phyloP scores from a whole-genome alignment of 2,888 invertebrate genomes.

The Lacanobia oleracea region DNA sequence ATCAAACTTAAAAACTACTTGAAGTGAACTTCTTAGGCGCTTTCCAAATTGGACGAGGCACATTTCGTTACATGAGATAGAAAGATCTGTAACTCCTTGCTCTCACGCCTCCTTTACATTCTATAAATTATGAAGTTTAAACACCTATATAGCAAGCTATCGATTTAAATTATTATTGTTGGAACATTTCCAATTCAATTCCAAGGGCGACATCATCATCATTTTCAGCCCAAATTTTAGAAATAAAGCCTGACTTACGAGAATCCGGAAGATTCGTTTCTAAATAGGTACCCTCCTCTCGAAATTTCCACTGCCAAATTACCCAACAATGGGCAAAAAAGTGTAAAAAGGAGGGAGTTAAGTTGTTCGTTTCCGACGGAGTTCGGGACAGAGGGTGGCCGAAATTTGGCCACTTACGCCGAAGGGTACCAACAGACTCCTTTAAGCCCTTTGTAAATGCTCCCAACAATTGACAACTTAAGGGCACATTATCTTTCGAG shows the following conservation, averaged over 20 bases:
- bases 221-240: background rate
- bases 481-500: conserved; percentile 20
- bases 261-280: background rate
- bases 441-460: conserved; percentile 51
- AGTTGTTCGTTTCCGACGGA: conserved; percentile 45
- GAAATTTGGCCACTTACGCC: conserved; percentile 69
- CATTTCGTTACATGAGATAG: too few relatives aligned
- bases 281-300: background rate
- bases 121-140: too few relatives aligned
- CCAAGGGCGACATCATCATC: background rate
- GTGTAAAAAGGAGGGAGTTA: conserved; percentile 55
- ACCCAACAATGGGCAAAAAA: conserved; percentile 51
- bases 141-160: background rate
- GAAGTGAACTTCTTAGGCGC: too few relatives aligned
- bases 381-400: conserved; percentile 43
- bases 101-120: too few relatives aligned
- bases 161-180: background rate
- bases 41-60: too few relatives aligned
- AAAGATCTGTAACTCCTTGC: too few relatives aligned
- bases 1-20: too few relatives aligned
- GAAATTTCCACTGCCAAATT: conserved; percentile 40
- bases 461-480: conserved; percentile 49
- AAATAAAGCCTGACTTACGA: background rate
- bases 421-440: conserved; percentile 66
- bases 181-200: background rate